Conservation (phyloP, 2,113 vertebrate genomes). For the Typhlomys cinereus region DNA sequence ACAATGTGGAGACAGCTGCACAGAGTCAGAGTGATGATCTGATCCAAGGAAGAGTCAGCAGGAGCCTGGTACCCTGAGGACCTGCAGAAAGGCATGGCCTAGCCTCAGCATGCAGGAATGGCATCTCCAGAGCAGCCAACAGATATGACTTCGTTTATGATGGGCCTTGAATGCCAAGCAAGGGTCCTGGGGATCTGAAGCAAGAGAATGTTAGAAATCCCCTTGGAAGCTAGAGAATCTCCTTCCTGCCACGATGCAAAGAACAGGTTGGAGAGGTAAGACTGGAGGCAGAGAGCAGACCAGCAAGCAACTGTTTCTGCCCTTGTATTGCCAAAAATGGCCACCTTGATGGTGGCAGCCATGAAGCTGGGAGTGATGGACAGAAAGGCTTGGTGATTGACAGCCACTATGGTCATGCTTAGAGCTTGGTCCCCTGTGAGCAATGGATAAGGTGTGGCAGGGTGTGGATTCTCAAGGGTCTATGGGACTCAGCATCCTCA, state of each 20-base stretch:
- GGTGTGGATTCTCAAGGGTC: neutral
- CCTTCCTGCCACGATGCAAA: neutral
- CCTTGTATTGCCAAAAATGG: neutral
- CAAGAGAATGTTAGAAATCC: neutral
- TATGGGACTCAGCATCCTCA: neutral
- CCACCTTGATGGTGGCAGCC: fast-evolving
- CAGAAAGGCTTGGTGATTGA: neutral
- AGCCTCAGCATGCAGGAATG: fast-evolving
- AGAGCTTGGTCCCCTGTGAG: neutral
- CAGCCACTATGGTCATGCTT: neutral
- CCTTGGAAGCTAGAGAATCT: neutral
- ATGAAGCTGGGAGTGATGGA: neutral
- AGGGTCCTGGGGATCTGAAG: neutral
- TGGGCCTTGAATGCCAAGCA: neutral
- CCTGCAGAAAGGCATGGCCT: neutral
- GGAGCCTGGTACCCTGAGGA: no score
- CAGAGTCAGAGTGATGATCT: neutral
- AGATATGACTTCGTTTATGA: neutral
- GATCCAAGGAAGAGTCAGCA: neutral
- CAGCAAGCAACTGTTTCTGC: neutral
- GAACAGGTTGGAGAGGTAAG: neutral
- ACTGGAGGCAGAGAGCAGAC: neutral
- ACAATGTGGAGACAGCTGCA: neutral
- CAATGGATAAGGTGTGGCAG: neutral
- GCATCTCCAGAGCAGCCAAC: neutral